Base-by-base conservation (phyloP, 1,140 invertebrate species). In the Sycophila sp. region DNA sequence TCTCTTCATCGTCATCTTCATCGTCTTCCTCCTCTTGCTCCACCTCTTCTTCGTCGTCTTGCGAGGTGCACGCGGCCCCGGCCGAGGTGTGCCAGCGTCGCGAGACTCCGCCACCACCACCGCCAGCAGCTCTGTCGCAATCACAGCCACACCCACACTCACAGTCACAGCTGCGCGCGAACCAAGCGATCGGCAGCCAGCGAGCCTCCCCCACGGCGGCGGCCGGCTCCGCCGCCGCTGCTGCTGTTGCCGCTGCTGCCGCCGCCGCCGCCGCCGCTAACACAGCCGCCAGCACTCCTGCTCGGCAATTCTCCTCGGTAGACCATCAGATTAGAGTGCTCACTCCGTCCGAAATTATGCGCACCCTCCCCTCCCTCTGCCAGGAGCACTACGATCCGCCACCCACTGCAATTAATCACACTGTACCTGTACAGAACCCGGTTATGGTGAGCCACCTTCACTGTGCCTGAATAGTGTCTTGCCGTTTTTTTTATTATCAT, bases 301-400 rank as follows among this genome's bases (percentile, higher is more conserved):
- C 69, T 38, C 81, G 83, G 47, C 84, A 85, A 81, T 81, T 85
- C 78, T 81, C 84, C 84, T 83, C 85, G 77, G 83, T 85, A 81
- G 92, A 94, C 87, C 91, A 92, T 85, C 92, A 93, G 86, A 94
- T 94, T 87, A 90, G 92, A 85, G 93, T 94, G 85, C 89, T 94
- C 83, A 94, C 93, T 78, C 92, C 92, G 75, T 93, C 92, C 76
- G 93, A 94, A 90, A 94, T 94, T 83, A 94, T 94, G 92, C 90
- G 92, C 87, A 94, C 92, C 82, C 90, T 94, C 85, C 93, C 93
- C 82, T 92, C 92, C 84, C 89, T 94, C 84, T 87, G 87, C 86
- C 91, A 91, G 88, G 90, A 91, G 87, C 87, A 87, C 83, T 91
- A 90, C 86, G 90, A 90, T 83, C 85, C 87, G 83, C 87, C 87